Base-by-base conservation (phyloP, 2,113 vertebrate species). In the Ceuthmochares aereus region DNA sequence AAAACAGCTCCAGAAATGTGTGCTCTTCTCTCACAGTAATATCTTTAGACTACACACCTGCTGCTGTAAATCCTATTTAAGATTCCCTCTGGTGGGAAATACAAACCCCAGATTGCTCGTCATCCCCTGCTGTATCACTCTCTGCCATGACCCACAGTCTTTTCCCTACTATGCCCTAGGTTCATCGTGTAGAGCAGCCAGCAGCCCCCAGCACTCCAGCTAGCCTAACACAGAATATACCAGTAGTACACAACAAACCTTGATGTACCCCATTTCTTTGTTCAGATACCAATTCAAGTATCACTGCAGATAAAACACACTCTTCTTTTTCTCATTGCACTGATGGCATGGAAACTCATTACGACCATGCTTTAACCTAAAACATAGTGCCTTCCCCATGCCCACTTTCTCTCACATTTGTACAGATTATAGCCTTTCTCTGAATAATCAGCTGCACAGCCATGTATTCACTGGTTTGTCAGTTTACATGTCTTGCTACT, bases 401-500 rank as follows among this genome's bases (percentile, higher is more conserved):
- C 3, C 10, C 27, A 22, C 66, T 55, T 37, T 36, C 40, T 58
- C 30, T 66, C 72, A n/a, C 42, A 15, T 13, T 34, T 2, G 2
- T 26, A 42, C 0, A 2, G 51, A 66, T n/a, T 30, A 47, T 13
- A 67, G 66, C 12, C 40, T 19, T 52, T n/a, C 21, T 45, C 78
- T 17, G 7, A 60, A 25, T 18, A 54, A 20, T 9, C 12, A 43
- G 19, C 73, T 21, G 34, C 54, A 60, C 12, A 20, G 23, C 26
- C 0, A 0, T 2, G 20, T 60, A 37, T 8, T 23, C 22, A 49
- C 34, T 7, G 1, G 20, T 27, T 29, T 52, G 20, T 2, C 6
- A 1, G 6, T 7, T 58, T 32, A 42, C 27, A 17, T 2, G 20
- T n/a, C 60, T 62, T 66, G 30, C n/a, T 40, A 8, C 59, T 6